These are phyloP conservation scores for Argyra leucocephala DNA, from an alignment of 2,888 invertebrate genomes.

Conservation along the genomic window DNA sequence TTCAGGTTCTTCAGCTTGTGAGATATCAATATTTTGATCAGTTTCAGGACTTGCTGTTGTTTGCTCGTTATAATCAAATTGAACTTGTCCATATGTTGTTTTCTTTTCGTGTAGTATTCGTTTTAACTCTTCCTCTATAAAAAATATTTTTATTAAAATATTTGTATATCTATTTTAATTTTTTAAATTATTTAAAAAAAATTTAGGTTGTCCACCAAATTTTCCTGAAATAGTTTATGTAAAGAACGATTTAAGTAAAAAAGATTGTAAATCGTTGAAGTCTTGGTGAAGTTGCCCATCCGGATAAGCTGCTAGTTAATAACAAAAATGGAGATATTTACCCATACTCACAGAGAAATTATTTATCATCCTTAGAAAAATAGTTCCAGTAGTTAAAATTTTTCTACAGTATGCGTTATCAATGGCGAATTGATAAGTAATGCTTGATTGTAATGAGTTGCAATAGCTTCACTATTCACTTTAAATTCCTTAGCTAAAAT, in stretches of 20 bases:
- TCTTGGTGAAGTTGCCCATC: neutral
- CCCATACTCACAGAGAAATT: conserved; percentile 1
- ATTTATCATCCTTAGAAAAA: neutral
- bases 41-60: conserved; percentile 41
- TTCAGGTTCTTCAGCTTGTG: conserved; percentile 58
- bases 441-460: too few species aligned
- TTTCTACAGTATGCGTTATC: neutral
- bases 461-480: too few species aligned
- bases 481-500: neutral
- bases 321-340: neutral
- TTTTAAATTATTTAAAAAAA: conserved; percentile 20
- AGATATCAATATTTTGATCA: conserved; percentile 42
- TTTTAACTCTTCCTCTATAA: conserved; percentile 84
- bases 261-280: neutral
- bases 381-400: neutral
- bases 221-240: conserved; percentile 19
- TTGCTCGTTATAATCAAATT: conserved; percentile 61
- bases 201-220: conserved; percentile 21
- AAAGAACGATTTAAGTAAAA: conserved; percentile 6
- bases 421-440: neutral
- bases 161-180: conserved; percentile 14
- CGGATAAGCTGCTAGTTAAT: neutral
- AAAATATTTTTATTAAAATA: conserved; percentile 9
- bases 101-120: conserved; percentile 64
- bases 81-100: conserved; percentile 58